Conservation (phyloP, 2,888 invertebrate genomes). For the Aricia artaxerxes region DNA sequence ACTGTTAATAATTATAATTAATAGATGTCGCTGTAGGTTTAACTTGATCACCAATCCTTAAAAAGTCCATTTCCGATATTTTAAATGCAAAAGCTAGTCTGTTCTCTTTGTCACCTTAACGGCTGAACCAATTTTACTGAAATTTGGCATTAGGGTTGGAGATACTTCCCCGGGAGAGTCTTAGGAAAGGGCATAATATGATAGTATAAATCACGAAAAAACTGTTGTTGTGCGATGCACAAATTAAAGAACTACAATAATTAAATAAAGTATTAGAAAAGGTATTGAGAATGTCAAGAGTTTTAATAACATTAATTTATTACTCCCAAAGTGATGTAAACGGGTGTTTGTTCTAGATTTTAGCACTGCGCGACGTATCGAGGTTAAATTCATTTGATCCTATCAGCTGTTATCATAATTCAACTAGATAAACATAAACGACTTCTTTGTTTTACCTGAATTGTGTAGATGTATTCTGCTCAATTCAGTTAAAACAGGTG, state of each 20-base stretch:
- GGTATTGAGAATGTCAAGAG: background rate
- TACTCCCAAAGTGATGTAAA: background rate
- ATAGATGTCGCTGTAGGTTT: background rate
- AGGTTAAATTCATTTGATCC: conserved; percentile 22
- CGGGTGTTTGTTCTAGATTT: conserved; percentile 11
- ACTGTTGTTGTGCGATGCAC: too few relatives aligned
- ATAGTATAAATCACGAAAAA: too few relatives aligned
- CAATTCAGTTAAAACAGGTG: too few relatives aligned
- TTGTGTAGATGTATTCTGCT: background rate
- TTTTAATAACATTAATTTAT: background rate
- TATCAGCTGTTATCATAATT: conserved; percentile 16
- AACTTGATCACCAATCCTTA: background rate
- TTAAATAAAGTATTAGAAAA: background rate
- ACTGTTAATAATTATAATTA: background rate
- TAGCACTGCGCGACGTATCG: background rate
- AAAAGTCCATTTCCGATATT: too few relatives aligned
- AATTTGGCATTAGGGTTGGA: too few relatives aligned
- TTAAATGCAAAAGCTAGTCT: too few relatives aligned
- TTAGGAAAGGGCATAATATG: too few relatives aligned
- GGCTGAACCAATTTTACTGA: too few relatives aligned
- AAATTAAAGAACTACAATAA: background rate
- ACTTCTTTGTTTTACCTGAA: background rate
- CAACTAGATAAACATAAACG: conserved; percentile 14
- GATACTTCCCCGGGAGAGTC: too few relatives aligned
- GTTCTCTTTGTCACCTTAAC: too few relatives aligned